Evolutionary conservation across 2,797 vertebrate species (phyloP).

Genomic region (Sebastes trivittatus): DNA sequence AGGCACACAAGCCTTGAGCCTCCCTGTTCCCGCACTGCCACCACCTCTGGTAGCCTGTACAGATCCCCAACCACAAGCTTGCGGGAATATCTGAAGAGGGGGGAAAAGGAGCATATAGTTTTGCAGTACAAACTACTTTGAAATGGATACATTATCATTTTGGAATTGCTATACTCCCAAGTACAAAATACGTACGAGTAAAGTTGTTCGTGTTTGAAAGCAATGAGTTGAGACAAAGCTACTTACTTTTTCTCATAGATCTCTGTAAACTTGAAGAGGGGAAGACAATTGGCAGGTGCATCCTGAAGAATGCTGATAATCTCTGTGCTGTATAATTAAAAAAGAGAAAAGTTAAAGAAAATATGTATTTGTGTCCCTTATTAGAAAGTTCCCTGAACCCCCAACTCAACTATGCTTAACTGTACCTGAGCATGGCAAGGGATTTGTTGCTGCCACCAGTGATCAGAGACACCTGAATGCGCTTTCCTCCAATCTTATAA

Average conservation of each 20-base stretch:
- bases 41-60: constrained; percentile 89
- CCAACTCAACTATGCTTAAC: background rate
- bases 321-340: constrained; percentile 85
- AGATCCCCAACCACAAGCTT: constrained; percentile 90
- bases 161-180: background rate
- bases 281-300: constrained; percentile 94
- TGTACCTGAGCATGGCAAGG: constrained; percentile 89
- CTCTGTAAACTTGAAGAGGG: constrained; percentile 94
- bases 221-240: background rate
- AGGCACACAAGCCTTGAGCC: constrained; percentile 91
- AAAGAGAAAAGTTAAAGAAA: background rate
- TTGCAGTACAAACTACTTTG: background rate
- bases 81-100: constrained; percentile 85
- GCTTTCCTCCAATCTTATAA: constrained; percentile 93
- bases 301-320: constrained; percentile 92
- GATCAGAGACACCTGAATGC: constrained; percentile 93
- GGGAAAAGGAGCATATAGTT: background rate
- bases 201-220: background rate
- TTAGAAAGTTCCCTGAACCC: background rate
- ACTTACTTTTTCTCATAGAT: constrained; percentile 97
- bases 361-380: background rate
- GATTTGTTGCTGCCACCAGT: constrained; percentile 90
- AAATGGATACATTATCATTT: background rate
- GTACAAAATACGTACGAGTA: background rate
- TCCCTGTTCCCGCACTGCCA: constrained; percentile 92